Conservation (phyloP, 2,113 vertebrate species). For the Thinocorus orbignyianus region DNA sequence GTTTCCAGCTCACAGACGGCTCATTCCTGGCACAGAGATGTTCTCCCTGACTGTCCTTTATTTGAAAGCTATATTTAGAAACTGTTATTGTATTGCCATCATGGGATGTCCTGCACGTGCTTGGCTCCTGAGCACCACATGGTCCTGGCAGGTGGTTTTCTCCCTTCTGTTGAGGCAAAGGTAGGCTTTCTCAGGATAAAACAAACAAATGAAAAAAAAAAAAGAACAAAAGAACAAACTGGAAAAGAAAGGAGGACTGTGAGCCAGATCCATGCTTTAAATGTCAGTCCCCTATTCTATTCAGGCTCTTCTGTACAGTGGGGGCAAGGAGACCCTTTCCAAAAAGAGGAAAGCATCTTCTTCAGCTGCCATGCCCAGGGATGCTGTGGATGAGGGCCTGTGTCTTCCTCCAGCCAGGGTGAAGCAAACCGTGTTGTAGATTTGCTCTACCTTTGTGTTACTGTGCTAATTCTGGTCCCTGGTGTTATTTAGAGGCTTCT, state of each 20-base stretch:
- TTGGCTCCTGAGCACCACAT: accelerated
- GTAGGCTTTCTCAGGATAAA: not conserved
- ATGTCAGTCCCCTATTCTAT: not conserved
- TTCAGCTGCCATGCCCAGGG: not conserved
- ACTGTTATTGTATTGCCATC: accelerated
- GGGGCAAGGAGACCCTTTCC: not conserved
- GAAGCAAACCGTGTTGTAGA: not conserved
- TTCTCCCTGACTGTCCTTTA: not conserved
- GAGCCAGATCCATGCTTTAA: not conserved
- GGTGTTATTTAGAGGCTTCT: not conserved
- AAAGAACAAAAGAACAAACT: not conserved
- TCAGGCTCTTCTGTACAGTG: not conserved
- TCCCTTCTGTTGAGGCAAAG: not conserved
- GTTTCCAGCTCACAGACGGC: not conserved
- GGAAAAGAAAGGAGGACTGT: not conserved
- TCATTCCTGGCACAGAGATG: not conserved
- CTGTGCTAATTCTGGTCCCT: not conserved
- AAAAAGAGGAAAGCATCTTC: not conserved
- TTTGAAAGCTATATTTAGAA: not conserved
- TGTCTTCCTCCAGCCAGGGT: not conserved
- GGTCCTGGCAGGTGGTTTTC: not conserved
- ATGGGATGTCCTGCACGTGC: accelerated
- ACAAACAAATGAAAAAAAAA: not conserved
- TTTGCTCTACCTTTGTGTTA: not conserved
- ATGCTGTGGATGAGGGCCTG: not conserved